Base-by-base conservation (phyloP, 2,797 vertebrate species). In the Microctenopoma stevenorrisi region DNA sequence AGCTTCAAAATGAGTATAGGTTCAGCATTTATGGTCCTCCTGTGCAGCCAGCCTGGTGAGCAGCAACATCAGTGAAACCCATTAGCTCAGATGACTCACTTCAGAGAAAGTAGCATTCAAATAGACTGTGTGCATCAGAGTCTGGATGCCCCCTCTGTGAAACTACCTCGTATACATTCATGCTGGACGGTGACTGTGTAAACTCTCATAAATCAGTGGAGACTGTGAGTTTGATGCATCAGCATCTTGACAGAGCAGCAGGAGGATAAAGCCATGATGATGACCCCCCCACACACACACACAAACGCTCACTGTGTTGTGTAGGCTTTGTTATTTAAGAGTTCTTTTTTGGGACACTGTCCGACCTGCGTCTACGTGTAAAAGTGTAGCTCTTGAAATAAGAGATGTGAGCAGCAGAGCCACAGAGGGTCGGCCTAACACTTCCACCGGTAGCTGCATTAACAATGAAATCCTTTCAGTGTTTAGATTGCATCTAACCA, bases 401-500 rank as follows among this genome's bases (percentile, higher is more conserved):
- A 18, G 30, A 48, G 50, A 53, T 55, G 9, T 35, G 13, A 42
- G 44, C 57, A 58, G 13, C 48, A 73, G 5, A 40, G 62, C 64
- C 51, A 1, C 62, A 63, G 15, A 68, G 47, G 69, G 22, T 18
- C 54, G 35, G 50, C 4, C 63, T 7, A 3, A 11, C 62, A 22
- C 38, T 52, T 65, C 22, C 75, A 66, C 54, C 33, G 58, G 56
- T 13, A 68, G 58, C 66, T 10, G 1, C n/a, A 30, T 50, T 74
- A 76, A 92, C 89, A 92, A 90, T 83, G 83, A 69, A 64, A n/a
- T 54, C 74, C 80, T 86, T 89, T 89, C 88, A 83, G 38, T 72
- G 79, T 84, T 88, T 74, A 80, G 91, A 93, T 93, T 85, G 70
- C 74, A 92, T 93, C 90, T 78, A 54, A 76, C 78, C 76, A 78